Percentiles rank a stretch among this genome's conserved stretches.
phyloP scores from a whole-genome alignment of 2,797 vertebrate genomes.

The Premnoplex brunnescens region DNA sequence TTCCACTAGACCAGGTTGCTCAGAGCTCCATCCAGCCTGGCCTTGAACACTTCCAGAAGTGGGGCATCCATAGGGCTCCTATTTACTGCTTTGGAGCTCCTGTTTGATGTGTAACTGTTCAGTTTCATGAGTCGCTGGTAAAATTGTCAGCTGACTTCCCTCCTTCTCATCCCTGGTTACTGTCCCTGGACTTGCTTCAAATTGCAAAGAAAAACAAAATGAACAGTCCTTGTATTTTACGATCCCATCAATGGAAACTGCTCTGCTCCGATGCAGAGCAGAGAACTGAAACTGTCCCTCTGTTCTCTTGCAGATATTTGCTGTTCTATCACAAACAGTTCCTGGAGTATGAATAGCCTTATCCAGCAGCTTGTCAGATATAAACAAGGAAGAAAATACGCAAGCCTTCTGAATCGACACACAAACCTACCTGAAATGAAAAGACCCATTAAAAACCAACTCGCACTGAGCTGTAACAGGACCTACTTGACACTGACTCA shows the following conservation, averaged over 20 bases:
- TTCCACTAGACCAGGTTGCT: neutral
- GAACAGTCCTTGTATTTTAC: neutral
- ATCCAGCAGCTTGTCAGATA: constrained; percentile 65
- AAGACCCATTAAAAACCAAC: constrained; percentile 64
- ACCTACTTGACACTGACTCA: constrained; percentile 79
- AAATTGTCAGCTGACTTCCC: neutral
- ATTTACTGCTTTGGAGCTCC: neutral
- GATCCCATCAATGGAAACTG: neutral
- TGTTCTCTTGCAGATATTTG: constrained; percentile 84
- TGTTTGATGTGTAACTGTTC: neutral
- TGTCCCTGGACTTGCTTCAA: neutral
- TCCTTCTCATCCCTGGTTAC: neutral
- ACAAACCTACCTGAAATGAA: constrained; percentile 86
- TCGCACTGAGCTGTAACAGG: constrained; percentile 85
- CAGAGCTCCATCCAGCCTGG: neutral
- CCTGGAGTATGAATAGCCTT: constrained; percentile 93
- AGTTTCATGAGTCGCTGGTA: neutral
- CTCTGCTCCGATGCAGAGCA: fast-evolving
- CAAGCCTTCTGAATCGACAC: constrained; percentile 79
- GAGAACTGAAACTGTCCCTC: neutral
- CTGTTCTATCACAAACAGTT: constrained; percentile 99
- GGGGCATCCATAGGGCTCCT: neutral
- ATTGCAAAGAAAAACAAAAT: neutral
- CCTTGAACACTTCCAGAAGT: neutral
- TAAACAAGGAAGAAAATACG: constrained; percentile 56